Percentiles rank a stretch among this genome's conserved stretches.
phyloP scores from a whole-genome alignment of 2,888 invertebrate genomes.

The Drosophila vallismaia region DNA sequence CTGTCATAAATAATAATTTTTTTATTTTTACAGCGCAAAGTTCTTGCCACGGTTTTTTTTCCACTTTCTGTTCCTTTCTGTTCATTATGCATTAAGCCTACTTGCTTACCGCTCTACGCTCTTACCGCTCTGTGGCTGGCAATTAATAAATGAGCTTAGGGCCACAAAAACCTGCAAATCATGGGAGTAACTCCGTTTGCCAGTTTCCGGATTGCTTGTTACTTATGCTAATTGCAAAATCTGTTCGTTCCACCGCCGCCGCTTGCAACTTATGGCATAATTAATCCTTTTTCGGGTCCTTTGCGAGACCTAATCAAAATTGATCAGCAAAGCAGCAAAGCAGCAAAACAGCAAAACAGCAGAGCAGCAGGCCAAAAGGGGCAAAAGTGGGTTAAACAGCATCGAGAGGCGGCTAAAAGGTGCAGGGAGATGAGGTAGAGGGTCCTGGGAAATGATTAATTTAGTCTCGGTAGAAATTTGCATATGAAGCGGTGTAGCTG shows the following conservation, averaged over 20 bases:
- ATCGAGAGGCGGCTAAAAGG: constrained; percentile 5
- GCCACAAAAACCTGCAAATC: constrained; percentile 58
- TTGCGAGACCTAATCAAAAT: constrained; percentile 47
- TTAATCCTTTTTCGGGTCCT: constrained; percentile 49
- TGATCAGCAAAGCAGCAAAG: constrained; percentile 32
- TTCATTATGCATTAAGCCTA: constrained; percentile 30
- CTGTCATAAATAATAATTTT: constrained; percentile 51
- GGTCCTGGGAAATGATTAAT: neutral
- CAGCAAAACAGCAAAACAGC: constrained; percentile 28
- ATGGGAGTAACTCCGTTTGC: constrained; percentile 12
- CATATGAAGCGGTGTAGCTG: constrained; percentile 24
- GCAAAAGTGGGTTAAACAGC: constrained; percentile 30
- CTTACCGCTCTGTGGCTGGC: constrained; percentile 18
- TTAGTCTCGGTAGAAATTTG: constrained; percentile 41
- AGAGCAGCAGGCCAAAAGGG: constrained; percentile 4
- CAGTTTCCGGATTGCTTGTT: constrained; percentile 32
- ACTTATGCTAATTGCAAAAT: constrained; percentile 49
- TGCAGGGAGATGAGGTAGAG: neutral
- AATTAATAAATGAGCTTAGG: constrained; percentile 51
- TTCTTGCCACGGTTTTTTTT: neutral
- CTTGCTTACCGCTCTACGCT: neutral
- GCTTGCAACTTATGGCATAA: constrained; percentile 59
- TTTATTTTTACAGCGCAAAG: constrained; percentile 37
- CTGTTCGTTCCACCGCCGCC: constrained; percentile 1
- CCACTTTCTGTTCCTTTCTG: neutral